Evolutionary conservation across 1,140 invertebrate genomes (phyloP).

Genomic region (Lerema accius): DNA sequence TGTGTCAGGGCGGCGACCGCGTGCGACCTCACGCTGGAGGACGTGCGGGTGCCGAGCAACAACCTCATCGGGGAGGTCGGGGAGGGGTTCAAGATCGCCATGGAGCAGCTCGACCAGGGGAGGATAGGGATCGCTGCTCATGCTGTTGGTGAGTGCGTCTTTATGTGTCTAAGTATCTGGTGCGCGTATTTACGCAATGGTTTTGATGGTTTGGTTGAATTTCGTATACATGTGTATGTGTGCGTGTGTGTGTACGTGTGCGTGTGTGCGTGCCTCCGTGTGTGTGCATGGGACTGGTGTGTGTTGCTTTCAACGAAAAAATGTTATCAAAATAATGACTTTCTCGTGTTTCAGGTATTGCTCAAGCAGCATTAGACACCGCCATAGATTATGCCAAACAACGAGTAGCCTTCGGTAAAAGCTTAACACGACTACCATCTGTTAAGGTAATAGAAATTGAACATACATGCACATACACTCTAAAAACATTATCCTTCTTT

Average conservation of each 20-base stretch:
- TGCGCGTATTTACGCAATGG: no score
- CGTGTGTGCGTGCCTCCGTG: no score
- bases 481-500: no score
- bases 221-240: no score
- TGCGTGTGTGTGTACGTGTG: no score
- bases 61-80: conserved; percentile 85
- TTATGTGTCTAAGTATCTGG: no score
- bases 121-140: conserved; percentile 93
- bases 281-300: no score
- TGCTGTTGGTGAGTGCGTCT: conserved; percentile 83
- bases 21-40: conserved; percentile 89
- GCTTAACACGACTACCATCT: conserved; percentile 90
- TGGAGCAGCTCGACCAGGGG: conserved; percentile 89
- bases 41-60: conserved; percentile 86
- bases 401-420: conserved; percentile 90
- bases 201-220: no score
- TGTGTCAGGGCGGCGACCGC: conserved; percentile 89
- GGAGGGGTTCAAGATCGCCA: conserved; percentile 95
- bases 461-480: no score
- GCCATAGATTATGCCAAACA: conserved; percentile 92
- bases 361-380: conserved; percentile 92
- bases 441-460: no score
- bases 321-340: neutral
- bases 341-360: conserved; percentile 84
- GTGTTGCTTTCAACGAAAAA: no score